Evolutionary conservation across 2,888 invertebrate genomes (phyloP).

Genomic region (Platerodrilus igneus): DNA sequence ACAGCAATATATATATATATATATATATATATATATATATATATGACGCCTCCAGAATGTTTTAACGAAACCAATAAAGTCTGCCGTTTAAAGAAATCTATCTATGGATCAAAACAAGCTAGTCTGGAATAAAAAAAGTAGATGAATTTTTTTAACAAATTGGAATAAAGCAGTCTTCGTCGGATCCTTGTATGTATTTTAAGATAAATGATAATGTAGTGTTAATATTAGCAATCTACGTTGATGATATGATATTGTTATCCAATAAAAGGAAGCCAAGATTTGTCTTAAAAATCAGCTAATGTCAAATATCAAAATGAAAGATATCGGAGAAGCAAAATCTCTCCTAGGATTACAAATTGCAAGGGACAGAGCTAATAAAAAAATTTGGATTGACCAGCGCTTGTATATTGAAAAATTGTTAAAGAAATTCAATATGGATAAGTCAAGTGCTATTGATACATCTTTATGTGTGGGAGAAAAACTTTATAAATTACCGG

Average conservation of each 20-base stretch:
- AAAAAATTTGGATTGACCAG: too few species aligned
- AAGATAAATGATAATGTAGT: not conserved
- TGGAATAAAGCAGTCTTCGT: not conserved
- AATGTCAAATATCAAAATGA: constrained; percentile 2
- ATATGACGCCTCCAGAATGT: not conserved
- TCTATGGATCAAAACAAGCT: not conserved
- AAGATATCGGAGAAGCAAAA: constrained; percentile 2
- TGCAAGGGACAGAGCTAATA: not conserved
- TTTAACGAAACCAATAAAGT: not conserved
- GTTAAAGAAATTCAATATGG: too few species aligned
- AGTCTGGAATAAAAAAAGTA: too few species aligned
- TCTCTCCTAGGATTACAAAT: constrained; percentile 1
- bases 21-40: too few species aligned
- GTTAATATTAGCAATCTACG: constrained; percentile 1
- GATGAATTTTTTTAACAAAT: not conserved
- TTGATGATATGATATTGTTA: too few species aligned
- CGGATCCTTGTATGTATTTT: not conserved
- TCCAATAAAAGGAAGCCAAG: too few species aligned
- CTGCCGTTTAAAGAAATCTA: not conserved
- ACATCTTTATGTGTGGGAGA: not conserved
- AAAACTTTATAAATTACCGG: too few species aligned
- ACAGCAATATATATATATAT: too few species aligned
- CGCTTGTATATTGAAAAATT: too few species aligned
- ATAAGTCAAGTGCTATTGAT: not conserved
- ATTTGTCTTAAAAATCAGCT: too few species aligned